Evolutionary conservation across 2,797 vertebrate species (phyloP).

Genomic region (Spatula versicolor): DNA sequence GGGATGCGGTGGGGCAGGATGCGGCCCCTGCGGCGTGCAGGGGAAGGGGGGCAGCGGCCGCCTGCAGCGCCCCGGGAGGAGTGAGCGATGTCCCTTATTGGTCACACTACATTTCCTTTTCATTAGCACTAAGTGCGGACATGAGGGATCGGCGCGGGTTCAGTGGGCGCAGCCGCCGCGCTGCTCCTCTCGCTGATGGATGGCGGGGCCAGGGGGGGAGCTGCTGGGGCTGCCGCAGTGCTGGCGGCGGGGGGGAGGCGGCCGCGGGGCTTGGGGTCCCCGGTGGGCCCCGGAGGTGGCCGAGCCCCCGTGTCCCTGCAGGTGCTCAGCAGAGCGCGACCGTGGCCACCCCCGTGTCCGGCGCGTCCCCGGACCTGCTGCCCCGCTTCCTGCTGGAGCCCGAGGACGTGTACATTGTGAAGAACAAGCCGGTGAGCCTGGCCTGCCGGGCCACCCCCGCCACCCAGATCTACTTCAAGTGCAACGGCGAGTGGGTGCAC

Average conservation of each 20-base stretch:
- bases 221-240: accelerated
- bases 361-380: constrained; percentile 88
- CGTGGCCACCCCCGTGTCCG: constrained; percentile 85
- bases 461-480: constrained; percentile 99
- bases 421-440: constrained; percentile 97
- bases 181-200: constrained; percentile 49
- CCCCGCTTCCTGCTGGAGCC: constrained; percentile 97
- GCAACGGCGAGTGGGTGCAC: constrained; percentile 98
- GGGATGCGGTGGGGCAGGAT: neutral
- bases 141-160: constrained; percentile 92
- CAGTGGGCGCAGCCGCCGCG: constrained; percentile 76
- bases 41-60: neutral
- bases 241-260: accelerated
- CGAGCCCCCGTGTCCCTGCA: constrained; percentile 49
- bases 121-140: constrained; percentile 98
- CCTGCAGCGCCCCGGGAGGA: constrained; percentile 54
- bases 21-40: accelerated
- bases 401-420: constrained; percentile 94
- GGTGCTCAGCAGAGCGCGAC: constrained; percentile 91
- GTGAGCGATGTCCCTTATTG: constrained; percentile 94
- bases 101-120: constrained; percentile 99
- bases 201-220: neutral
- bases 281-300: neutral
- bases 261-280: neutral
- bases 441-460: constrained; percentile 93